phyloP scores from a whole-genome alignment of 2,113 vertebrate species.

The Channa argus region DNA sequence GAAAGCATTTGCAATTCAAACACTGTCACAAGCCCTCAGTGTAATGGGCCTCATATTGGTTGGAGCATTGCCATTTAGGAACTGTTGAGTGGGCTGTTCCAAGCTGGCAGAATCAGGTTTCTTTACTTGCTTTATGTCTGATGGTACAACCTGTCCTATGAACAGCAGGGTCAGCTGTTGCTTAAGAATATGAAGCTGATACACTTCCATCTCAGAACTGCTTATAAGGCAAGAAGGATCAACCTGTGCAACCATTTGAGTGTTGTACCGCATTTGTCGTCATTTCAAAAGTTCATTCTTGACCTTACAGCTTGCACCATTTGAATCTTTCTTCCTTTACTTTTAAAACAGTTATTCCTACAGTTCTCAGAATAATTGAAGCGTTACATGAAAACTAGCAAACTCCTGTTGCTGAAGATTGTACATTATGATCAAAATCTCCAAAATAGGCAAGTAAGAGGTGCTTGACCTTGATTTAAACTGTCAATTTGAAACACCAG shows the following conservation, averaged over 20 bases:
- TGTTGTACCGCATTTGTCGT: too few species aligned
- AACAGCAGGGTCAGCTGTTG: constrained; percentile 37
- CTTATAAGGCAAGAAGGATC: constrained; percentile 14
- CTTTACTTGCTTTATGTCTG: background rate
- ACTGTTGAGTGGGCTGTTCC: constrained; percentile 33
- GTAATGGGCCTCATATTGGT: constrained; percentile 5
- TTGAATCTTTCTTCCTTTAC: too few species aligned
- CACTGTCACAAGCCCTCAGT: background rate
- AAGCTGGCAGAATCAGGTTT: constrained; percentile 8
- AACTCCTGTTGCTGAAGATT: background rate
- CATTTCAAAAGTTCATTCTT: background rate
- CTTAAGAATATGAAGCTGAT: constrained; percentile 30
- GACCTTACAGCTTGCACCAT: background rate
- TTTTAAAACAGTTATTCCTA: background rate
- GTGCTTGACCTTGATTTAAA: background rate
- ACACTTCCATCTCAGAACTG: constrained; percentile 4
- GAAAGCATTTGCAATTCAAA: constrained; percentile 53
- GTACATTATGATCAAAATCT: background rate
- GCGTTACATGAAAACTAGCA: background rate
- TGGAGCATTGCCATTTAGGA: constrained; percentile 27
- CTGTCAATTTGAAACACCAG: background rate
- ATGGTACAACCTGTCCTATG: constrained; percentile 20
- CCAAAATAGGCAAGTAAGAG: background rate
- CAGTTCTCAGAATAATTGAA: background rate
- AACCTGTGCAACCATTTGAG: constrained; percentile 10